Conservation (phyloP, 2,888 invertebrate genomes). For the Pollenia amentaria region DNA sequence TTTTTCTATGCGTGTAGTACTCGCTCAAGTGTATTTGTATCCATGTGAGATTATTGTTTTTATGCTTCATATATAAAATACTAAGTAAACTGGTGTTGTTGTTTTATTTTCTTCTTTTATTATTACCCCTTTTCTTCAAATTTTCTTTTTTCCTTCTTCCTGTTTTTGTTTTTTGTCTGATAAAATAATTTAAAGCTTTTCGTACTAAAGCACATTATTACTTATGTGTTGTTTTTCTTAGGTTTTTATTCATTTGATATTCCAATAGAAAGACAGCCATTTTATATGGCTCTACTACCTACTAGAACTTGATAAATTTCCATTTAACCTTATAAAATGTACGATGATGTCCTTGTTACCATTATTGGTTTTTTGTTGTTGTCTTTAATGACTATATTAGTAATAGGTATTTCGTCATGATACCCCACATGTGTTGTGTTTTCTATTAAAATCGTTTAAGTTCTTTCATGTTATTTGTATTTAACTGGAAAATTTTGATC, state of each 20-base stretch:
- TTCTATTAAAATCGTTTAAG: not conserved
- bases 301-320: conserved; percentile 30
- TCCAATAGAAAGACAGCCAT: not conserved
- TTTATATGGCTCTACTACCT: conserved; percentile 19
- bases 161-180: conserved; percentile 32
- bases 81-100: conserved; percentile 61
- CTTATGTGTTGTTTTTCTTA: conserved; percentile 46
- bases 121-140: conserved; percentile 13
- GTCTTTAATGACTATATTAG: conserved; percentile 25
- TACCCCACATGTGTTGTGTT: not conserved
- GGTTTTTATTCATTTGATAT: conserved; percentile 16
- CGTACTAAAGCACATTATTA: conserved; percentile 6
- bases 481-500: conserved; percentile 18
- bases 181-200: conserved; percentile 43
- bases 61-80: conserved; percentile 37
- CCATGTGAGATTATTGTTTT: conserved; percentile 13
- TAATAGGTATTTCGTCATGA: conserved; percentile 37
- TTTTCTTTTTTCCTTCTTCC: conserved; percentile 24
- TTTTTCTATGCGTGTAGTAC: no score
- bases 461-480: conserved; percentile 37
- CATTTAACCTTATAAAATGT: not conserved
- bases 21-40: conserved; percentile 15
- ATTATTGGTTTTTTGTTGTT: conserved; percentile 38
- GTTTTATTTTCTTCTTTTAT: conserved; percentile 51
- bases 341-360: conserved; percentile 54